Evolutionary conservation across 1,140 invertebrate genomes (phyloP).

Genomic region (Neodiprion pinetum): DNA sequence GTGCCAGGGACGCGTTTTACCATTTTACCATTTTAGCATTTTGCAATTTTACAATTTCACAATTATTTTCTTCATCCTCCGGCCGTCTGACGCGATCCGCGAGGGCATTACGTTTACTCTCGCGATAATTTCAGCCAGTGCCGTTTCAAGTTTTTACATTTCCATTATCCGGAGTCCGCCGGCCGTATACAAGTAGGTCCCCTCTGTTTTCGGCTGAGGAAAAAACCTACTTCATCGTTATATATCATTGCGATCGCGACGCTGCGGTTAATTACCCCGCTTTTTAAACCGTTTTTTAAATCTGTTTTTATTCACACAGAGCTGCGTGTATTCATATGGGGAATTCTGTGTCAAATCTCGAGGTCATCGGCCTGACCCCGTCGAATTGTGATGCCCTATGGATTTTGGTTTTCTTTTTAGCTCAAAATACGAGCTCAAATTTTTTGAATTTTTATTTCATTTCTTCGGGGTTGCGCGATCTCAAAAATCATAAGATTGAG

Average conservation of each 20-base stretch:
- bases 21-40: conserved; percentile 56
- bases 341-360: too few relatives aligned
- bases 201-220: not conserved
- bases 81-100: conserved; percentile 5
- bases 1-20: conserved; percentile 45
- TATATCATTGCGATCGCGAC: not conserved
- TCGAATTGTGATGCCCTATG: too few relatives aligned
- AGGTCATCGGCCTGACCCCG: too few relatives aligned
- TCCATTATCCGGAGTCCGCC: not conserved
- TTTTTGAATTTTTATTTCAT: too few relatives aligned
- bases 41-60: not conserved
- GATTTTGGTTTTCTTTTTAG: too few relatives aligned
- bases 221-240: not conserved
- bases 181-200: not conserved
- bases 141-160: not conserved
- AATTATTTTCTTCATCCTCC: too few relatives aligned
- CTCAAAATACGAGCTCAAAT: too few relatives aligned
- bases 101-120: conserved; percentile 35
- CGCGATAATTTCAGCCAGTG: conserved; percentile 32
- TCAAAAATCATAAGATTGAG: too few relatives aligned
- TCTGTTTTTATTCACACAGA: not conserved
- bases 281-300: not conserved
- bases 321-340: too few relatives aligned
- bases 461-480: too few relatives aligned
- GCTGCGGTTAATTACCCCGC: not conserved